These are phyloP conservation scores for Diaphora mendica DNA, from an alignment of 2,888 invertebrate species.

Conservation along the genomic window DNA sequence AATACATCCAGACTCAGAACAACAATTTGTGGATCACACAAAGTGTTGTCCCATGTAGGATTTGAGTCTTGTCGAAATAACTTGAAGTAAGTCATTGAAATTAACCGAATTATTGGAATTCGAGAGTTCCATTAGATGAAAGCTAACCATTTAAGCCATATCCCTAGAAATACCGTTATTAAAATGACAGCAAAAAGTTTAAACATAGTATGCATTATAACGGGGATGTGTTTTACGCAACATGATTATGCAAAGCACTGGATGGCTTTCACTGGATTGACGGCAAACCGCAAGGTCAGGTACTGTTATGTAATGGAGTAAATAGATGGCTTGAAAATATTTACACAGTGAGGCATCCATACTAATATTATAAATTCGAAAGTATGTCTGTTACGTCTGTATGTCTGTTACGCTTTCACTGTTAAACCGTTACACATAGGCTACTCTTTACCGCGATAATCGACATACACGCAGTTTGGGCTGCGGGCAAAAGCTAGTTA, in stretches of 20 bases:
- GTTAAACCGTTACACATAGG: too few species aligned
- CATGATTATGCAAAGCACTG: slow-evolving; percentile 59
- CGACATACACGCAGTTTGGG: too few species aligned
- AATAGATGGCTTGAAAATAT: slow-evolving; percentile 25
- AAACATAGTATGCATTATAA: slow-evolving; percentile 43
- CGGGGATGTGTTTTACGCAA: slow-evolving; percentile 45
- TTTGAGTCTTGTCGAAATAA: too few species aligned
- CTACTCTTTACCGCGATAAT: too few species aligned
- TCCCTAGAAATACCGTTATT: slow-evolving; percentile 47
- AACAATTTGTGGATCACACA: too few species aligned
- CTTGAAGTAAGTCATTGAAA: too few species aligned
- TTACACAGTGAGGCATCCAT: neutral
- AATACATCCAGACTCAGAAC: too few species aligned
- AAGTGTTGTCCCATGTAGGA: too few species aligned
- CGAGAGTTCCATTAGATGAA: neutral
- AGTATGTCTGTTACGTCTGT: too few species aligned
- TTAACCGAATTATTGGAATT: neutral
- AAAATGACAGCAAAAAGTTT: slow-evolving; percentile 43
- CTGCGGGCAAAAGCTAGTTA: too few species aligned
- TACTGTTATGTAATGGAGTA: slow-evolving; percentile 44
- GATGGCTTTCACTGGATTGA: slow-evolving; percentile 44
- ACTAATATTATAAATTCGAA: too few species aligned
- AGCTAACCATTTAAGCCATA: neutral
- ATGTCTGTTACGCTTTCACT: too few species aligned
- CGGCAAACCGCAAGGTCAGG: slow-evolving; percentile 52